Evolutionary conservation across 1,140 invertebrate genomes (phyloP), one percentile per base, ranked within the genome.

Genomic region (Drosophila setifemur): DNA sequence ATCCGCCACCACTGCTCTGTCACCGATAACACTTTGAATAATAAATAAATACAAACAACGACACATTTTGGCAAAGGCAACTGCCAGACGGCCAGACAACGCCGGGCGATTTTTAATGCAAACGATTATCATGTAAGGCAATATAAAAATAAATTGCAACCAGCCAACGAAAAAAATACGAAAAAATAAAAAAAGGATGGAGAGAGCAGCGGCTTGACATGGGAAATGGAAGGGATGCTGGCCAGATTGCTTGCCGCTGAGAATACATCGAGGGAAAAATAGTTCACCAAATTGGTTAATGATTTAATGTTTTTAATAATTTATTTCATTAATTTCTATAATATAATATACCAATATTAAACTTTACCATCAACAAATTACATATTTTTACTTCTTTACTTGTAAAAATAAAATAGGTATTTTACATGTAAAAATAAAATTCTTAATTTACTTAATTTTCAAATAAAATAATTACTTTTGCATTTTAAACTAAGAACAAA

Each of bases 81-180:
- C 49, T 43, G 55, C 61, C 47, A 60, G 64, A 58, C 63, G 25
- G 50, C 42, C 50, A 43, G 39, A 58, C 52, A 78, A 70, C 79
- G 79, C 47, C 47, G 11, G 45, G 25, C 68, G 69, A 58, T 68
- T 74, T 79, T 83, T 83, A 85, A 85, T 79, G 79, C 79, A 71
- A 77, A 85, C 79, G 79, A 85, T 83, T 83, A 83, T 83, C 79
- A 83, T 83, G 77, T 85, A 79, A 85, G 79, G 79, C 81, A 83
- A 78, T 78, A 71, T 85, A 83, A 78, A 74, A 83, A 85, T 78
- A 85, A 78, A 85, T 83, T 82, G 77, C 50, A 68, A 21, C 18
- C 64, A 52, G 33, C 48, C 12, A 47, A 28, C 49, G 54, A 40
- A 48, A 28, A 26, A 48, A 28, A 11, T n/a, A n/a, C n/a, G 26